These are phyloP conservation scores for Arremon aurantiirostris DNA, from an alignment of 2,797 vertebrate genomes.

Conservation along the genomic window DNA sequence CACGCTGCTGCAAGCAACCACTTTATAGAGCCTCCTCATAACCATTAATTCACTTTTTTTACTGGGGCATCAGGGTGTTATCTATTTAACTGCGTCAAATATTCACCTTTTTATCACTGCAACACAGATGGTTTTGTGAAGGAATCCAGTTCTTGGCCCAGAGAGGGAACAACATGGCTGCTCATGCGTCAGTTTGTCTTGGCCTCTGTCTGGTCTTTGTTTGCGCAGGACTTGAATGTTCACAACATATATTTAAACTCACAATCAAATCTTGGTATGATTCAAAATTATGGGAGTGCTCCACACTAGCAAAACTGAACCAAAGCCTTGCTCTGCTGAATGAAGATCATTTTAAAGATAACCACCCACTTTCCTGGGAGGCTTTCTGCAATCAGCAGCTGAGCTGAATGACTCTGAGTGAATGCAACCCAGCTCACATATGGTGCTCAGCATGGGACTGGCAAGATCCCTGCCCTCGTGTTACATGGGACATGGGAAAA, in stretches of 20 bases:
- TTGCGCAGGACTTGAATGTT: neutral
- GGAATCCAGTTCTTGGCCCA: neutral
- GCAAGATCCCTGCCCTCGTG: neutral
- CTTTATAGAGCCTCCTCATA: neutral
- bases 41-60: neutral
- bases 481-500: neutral
- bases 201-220: neutral
- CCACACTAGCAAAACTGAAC: neutral
- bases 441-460: neutral
- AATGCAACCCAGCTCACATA: neutral
- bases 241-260: neutral
- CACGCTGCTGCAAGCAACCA: neutral
- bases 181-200: neutral
- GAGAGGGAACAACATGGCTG: neutral
- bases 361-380: neutral
- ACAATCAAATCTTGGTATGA: neutral
- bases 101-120: constrained; percentile 21
- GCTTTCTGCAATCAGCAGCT: neutral
- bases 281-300: constrained; percentile 7
- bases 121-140: neutral
- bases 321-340: neutral
- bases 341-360: neutral
- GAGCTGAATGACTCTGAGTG: neutral
- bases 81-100: neutral
- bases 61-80: neutral